A percentile compares a stretch with the other conserved stretches of the same genome.
These are phyloP conservation scores for Clostera curtula DNA, from an alignment of 2,888 invertebrate species.

Conservation along the genomic window DNA sequence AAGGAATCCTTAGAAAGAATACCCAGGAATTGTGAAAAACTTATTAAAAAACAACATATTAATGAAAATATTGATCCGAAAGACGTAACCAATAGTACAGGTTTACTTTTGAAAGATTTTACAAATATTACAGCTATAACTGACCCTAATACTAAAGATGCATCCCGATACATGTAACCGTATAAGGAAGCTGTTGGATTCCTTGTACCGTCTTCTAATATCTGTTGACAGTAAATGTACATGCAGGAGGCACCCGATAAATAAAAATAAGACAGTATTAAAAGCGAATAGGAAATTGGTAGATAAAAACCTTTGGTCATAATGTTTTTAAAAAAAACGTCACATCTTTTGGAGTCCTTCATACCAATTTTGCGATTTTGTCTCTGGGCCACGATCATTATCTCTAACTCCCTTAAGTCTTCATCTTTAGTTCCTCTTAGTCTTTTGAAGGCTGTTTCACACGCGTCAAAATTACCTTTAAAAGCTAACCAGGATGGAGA, in stretches of 20 bases:
- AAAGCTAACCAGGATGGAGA: constrained; percentile 24
- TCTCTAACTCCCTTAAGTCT: constrained; percentile 14
- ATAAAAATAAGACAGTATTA: background rate
- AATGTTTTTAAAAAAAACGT: background rate
- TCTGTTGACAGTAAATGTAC: background rate
- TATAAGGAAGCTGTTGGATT: background rate
- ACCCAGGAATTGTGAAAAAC: background rate
- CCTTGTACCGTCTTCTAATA: background rate
- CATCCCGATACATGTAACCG: background rate
- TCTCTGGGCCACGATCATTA: constrained; percentile 13
- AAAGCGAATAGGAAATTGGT: background rate
- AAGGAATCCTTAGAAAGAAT: background rate
- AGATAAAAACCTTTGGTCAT: background rate
- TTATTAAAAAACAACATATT: background rate
- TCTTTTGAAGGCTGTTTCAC: constrained; percentile 14
- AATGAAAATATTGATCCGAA: background rate
- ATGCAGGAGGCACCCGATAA: background rate
- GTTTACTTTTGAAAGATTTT: background rate
- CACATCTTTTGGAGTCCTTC: background rate
- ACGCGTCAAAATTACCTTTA: constrained; percentile 17
- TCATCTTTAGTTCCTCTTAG: constrained; percentile 14
- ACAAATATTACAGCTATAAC: background rate
- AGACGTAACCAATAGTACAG: background rate
- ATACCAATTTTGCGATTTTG: constrained; percentile 1
- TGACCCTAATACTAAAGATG: background rate